Base-by-base conservation (phyloP, 2,888 invertebrate genomes). In the Cyaniris semiargus region DNA sequence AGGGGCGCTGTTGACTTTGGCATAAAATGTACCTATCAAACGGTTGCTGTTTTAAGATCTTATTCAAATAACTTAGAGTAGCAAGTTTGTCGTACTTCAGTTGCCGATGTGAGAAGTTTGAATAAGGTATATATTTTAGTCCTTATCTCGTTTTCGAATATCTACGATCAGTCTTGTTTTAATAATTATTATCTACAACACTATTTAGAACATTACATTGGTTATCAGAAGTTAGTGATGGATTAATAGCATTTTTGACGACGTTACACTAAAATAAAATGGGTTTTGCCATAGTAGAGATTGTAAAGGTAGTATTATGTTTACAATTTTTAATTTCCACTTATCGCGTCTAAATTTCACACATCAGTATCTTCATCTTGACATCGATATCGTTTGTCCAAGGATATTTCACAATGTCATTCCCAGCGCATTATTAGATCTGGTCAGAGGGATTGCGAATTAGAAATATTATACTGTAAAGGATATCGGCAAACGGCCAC, bases 1-100 rank as follows among this genome's bases (percentile, higher is more conserved):
- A 83, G 81, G 84, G 84, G 86, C 82, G 81, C 79, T 88, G 85
- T 88, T 88, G 88, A 89, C 87, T 88, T 82, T 83, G 79, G 84
- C 85, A 86, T 88, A 86, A 89, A 88, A 87, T 87, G 87, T 86
- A 86, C 87, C 87, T 89, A 90, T 90, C 88, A 87, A 83, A 81
- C 86, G 86, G 89, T 89, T 89, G 90, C 88, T 88, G 89, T 89
- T 90, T 89, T 90, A 89, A 90, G 89, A 89, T 90, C 89, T 90
- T 90, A 89, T 89, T 89, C 88, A 90, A 90, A 90, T 90, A 88
- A 80, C 85, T 85, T 84, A 82, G 81, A 85, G 86, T 85, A 84
- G 78, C 84, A 84, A 88, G 86, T 88, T 89, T 88, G 86, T 88
- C 87, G 86, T 83, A 84, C 84, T 84, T 83, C 83, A 83, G 84